Percentiles rank a stretch among this genome's conserved stretches.
These are phyloP conservation scores for Halcyon malimbica DNA, from an alignment of 2,113 vertebrate genomes.

Conservation along the genomic window DNA sequence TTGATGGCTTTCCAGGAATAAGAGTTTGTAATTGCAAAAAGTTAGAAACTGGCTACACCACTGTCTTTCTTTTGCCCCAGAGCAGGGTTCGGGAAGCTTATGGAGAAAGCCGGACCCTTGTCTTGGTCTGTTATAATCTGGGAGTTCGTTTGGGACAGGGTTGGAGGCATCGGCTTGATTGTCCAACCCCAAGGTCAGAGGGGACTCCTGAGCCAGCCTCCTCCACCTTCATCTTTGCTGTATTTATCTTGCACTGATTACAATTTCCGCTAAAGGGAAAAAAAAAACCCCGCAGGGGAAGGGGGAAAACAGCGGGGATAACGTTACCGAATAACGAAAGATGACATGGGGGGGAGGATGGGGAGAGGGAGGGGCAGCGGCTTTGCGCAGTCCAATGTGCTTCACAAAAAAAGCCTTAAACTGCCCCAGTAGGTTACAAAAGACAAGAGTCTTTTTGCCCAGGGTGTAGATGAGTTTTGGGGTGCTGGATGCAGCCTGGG, in stretches of 20 bases:
- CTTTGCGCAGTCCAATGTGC: rapidly evolving
- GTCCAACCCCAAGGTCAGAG: not conserved
- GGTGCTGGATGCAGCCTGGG: not conserved
- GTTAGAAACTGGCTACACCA: not conserved
- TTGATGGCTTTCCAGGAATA: not conserved
- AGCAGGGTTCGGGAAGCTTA: not conserved
- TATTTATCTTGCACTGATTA: slow-evolving; percentile 61
- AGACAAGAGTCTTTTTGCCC: not conserved
- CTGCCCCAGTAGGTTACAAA: not conserved
- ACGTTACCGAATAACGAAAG: not conserved
- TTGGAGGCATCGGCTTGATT: not conserved
- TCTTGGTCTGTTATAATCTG: not conserved
- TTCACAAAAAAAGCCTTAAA: not conserved
- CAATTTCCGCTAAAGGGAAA: slow-evolving; percentile 12
- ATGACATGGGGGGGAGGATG: not conserved
- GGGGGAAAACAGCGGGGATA: not conserved
- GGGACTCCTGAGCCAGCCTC: not conserved
- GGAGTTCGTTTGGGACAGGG: not conserved
- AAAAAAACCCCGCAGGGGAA: not conserved
- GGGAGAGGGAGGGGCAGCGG: not conserved
- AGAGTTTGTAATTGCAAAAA: not conserved
- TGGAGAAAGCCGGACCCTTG: not conserved
- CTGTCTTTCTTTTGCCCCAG: not conserved
- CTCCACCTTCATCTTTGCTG: not conserved
- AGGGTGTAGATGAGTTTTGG: not conserved